Base-by-base conservation (phyloP, 2,797 vertebrate species). In the Taeniopygia guttata region DNA sequence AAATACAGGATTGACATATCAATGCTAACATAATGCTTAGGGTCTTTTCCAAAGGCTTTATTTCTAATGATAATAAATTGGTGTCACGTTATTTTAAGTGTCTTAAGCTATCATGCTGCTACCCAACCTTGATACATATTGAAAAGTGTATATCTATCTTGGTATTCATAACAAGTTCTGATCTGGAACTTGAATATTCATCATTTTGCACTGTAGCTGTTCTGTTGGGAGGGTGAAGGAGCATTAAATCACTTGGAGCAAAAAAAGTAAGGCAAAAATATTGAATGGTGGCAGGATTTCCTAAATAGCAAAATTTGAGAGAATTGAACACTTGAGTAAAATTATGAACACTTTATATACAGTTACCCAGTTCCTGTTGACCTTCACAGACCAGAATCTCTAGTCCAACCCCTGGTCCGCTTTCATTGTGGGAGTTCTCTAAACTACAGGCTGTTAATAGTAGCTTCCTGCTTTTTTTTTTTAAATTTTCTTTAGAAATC, bases 1-100 rank as follows among this genome's bases (percentile, higher is more conserved):
- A 97, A 98, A 97, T 96, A 94, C 96, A 96, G 95, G 97, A 98
- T 98, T 98, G 98, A 98, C 97, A 98, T 97, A 98, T 98, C 98
- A 98, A 96, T 97, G 98, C 93, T 97, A 98, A 97, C 97, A 98
- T 96, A 96, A 97, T 98, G 96, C 97, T 98, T 96, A 97, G 82
- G 91, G 94, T 96, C 94, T 87, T 97, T 97, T 97, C 96, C 34
- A 89, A 97, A 97, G 97, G 95, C 96, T 98, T 97, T 96, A 93
- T 96, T 97, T 97, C 91, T 92, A 96, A 96, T 85, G 88, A 77
- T 96, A 97, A 96, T 97, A 97, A 98, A 98, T 97, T 96, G 97
- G 90, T 96, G 94, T 82, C 94, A 93, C 40, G 9, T 97, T 97
- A 97, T 97, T 97, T 96, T 96, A 97, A 97, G 87, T 89, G 91